phyloP scores from a whole-genome alignment of 1,140 invertebrate genomes.

The Formica selysi region DNA sequence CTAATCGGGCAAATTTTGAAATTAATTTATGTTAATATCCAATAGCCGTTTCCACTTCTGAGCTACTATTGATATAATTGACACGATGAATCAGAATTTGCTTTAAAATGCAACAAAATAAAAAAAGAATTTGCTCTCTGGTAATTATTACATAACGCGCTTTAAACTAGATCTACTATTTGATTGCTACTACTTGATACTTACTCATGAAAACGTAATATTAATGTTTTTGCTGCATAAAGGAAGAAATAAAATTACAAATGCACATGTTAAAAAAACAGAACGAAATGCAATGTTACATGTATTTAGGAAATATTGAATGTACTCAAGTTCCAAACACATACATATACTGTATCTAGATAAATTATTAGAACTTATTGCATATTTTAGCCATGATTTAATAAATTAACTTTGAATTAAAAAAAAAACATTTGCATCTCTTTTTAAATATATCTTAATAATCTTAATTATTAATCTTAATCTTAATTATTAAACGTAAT shows the following conservation, averaged over 20 bases:
- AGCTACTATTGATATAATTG: neutral
- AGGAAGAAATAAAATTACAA: conserved; percentile 7
- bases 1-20: neutral
- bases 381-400: neutral
- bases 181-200: neutral
- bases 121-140: neutral
- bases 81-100: neutral
- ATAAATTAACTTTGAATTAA: neutral
- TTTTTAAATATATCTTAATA: neutral
- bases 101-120: neutral
- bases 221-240: neutral
- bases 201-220: neutral
- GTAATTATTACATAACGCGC: neutral
- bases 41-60: neutral
- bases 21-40: no score
- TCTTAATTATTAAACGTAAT: neutral
- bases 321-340: neutral
- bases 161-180: neutral
- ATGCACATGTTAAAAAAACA: neutral
- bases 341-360: no score
- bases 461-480: neutral
- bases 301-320: neutral
- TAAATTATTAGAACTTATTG: neutral
- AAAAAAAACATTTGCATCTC: neutral
- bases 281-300: neutral